These are phyloP conservation scores for Porites divaricata DNA, from an alignment of 92 coral and sea anemone species.

Conservation along the genomic window DNA sequence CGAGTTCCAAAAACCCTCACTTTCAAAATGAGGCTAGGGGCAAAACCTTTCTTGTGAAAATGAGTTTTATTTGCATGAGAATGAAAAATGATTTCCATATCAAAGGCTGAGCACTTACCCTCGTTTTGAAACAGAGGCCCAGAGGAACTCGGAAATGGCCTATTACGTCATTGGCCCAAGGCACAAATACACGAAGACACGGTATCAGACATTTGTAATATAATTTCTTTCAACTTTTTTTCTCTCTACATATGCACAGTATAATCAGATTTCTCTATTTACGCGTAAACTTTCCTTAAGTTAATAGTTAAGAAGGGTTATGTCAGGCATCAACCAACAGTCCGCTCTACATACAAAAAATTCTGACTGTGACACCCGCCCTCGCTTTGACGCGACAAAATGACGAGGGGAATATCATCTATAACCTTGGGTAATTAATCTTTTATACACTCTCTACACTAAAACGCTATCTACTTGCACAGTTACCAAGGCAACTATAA, in stretches of 20 bases:
- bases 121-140: too few relatives aligned
- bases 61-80: too few relatives aligned
- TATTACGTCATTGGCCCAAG: neutral
- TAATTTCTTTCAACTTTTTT: slow-evolving; percentile 26
- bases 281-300: neutral
- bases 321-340: neutral
- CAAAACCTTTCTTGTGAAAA: too few relatives aligned
- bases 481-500: slow-evolving; percentile 5
- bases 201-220: slow-evolving; percentile 37
- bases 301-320: neutral
- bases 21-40: too few relatives aligned
- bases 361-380: neutral
- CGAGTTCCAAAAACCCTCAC: too few relatives aligned
- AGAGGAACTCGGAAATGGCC: too few relatives aligned
- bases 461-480: neutral
- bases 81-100: too few relatives aligned
- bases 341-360: neutral
- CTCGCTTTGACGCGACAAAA: neutral
- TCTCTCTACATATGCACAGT: slow-evolving; percentile 44
- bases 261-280: slow-evolving; percentile 22
- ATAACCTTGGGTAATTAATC: neutral
- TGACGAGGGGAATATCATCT: neutral
- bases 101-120: too few relatives aligned
- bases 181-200: neutral
- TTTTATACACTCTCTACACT: neutral